phyloP scores from a whole-genome alignment of 2,797 vertebrate genomes.

The Urocyon cinereoargenteus region DNA sequence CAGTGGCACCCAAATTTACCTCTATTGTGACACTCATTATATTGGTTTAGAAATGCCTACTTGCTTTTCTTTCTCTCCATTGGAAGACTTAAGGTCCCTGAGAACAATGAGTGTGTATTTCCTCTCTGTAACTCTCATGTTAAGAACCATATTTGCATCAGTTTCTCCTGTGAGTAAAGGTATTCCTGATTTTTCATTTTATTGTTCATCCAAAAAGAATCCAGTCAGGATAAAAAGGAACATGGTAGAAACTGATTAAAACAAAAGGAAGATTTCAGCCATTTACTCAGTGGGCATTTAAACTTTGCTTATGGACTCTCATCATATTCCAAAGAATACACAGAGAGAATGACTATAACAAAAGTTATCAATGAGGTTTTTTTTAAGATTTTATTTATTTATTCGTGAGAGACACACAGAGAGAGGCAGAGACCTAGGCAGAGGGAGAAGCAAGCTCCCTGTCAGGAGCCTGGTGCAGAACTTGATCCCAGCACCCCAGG shows the following conservation, averaged over 20 bases:
- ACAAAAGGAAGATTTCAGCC: not conserved
- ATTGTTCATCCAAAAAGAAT: constrained; percentile 56
- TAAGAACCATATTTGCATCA: constrained; percentile 1
- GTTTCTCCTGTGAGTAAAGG: constrained; percentile 43
- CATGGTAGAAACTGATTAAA: constrained; percentile 55
- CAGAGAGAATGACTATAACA: not conserved
- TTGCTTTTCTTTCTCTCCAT: not conserved
- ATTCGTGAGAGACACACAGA: too few relatives aligned
- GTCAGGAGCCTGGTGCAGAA: too few relatives aligned
- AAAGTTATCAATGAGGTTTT: constrained; percentile 20
- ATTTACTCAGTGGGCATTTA: not conserved
- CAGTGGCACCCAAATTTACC: not conserved
- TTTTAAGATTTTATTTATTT: too few relatives aligned
- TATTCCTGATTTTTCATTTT: constrained; percentile 55
- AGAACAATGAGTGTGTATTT: not conserved
- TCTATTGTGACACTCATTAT: fast-evolving
- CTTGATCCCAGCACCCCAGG: too few relatives aligned
- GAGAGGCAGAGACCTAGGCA: too few relatives aligned
- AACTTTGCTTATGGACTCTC: not conserved
- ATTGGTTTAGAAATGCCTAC: not conserved
- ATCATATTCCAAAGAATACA: constrained; percentile 42
- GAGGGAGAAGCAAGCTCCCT: too few relatives aligned
- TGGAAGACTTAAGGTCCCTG: not conserved
- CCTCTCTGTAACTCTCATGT: not conserved
- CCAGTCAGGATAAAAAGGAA: constrained; percentile 63